A percentile compares a stretch with the other conserved stretches of the same genome.
phyloP scores from a whole-genome alignment of 1,140 invertebrate genomes.

The Trichonephila inaurata region DNA sequence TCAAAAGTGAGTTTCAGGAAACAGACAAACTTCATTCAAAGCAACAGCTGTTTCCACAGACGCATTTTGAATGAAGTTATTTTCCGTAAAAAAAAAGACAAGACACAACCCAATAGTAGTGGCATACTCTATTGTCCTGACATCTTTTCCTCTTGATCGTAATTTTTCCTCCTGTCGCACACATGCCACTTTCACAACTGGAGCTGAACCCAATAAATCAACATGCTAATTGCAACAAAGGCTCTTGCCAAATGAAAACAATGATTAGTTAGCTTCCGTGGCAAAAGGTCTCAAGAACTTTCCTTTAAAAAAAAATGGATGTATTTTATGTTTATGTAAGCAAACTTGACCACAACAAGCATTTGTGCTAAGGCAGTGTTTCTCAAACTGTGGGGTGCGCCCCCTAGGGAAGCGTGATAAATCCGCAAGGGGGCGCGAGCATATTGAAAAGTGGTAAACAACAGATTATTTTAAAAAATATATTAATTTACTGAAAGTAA shows the following conservation, averaged over 20 bases:
- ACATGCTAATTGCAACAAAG: neutral
- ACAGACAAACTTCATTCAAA: neutral
- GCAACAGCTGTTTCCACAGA: neutral
- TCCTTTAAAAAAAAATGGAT: too few relatives aligned
- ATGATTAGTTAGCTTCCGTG: neutral
- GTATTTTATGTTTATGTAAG: too few relatives aligned
- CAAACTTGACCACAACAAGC: too few relatives aligned
- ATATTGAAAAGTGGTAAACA: too few relatives aligned
- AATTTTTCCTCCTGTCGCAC: slow-evolving; percentile 12
- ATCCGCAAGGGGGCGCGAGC: too few relatives aligned
- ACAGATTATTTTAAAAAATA: too few relatives aligned
- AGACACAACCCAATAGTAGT: neutral
- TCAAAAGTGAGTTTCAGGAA: neutral
- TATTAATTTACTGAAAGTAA: too few relatives aligned
- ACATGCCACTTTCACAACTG: neutral
- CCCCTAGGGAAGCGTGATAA: too few relatives aligned
- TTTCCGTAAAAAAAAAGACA: neutral
- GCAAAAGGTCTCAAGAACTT: neutral
- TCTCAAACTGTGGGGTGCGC: too few relatives aligned
- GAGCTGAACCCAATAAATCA: neutral
- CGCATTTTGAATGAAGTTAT: slow-evolving; percentile 1
- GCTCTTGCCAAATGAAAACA: neutral
- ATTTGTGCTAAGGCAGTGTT: too few relatives aligned
- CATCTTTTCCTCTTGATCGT: slow-evolving; percentile 19
- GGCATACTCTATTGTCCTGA: neutral